Conservation (phyloP, 2,888 invertebrate genomes). For the Morpho achilles region DNA sequence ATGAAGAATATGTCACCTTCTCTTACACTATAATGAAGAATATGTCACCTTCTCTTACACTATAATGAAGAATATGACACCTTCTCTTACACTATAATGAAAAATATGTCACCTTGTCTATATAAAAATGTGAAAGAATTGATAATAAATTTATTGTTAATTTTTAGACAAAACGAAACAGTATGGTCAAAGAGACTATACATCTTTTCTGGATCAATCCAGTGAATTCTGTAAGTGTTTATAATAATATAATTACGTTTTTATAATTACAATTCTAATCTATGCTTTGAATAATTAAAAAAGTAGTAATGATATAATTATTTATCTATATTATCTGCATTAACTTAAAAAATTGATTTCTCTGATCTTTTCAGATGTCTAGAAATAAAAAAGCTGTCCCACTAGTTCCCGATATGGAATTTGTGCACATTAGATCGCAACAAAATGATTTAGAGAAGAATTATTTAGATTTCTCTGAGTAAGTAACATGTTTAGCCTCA, state of each 20-base stretch:
- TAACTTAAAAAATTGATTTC: no score
- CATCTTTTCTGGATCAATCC: conserved; percentile 57
- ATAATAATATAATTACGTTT: no score
- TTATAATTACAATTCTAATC: no score
- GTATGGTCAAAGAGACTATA: conserved; percentile 35
- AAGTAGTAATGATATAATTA: no score
- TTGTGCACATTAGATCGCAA: conserved; percentile 49
- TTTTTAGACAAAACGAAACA: conserved; percentile 49
- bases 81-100: no score
- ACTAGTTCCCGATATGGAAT: conserved; percentile 63
- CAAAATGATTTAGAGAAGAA: conserved; percentile 52
- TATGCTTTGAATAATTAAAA: not conserved
- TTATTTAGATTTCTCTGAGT: conserved; percentile 67
- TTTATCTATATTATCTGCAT: no score
- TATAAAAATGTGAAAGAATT: no score
- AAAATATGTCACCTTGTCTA: no score
- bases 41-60: no score
- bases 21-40: no score
- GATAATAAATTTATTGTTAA: conserved; percentile 1
- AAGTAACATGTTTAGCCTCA: conserved; percentile 33
- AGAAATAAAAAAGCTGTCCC: conserved; percentile 53
- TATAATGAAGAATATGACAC: no score
- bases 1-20: no score
- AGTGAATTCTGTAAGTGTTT: conserved; percentile 53
- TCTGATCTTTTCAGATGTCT: conserved; percentile 37